Evolutionary conservation across 2,113 vertebrate species (phyloP).

Genomic region (Syngnathus typhle): DNA sequence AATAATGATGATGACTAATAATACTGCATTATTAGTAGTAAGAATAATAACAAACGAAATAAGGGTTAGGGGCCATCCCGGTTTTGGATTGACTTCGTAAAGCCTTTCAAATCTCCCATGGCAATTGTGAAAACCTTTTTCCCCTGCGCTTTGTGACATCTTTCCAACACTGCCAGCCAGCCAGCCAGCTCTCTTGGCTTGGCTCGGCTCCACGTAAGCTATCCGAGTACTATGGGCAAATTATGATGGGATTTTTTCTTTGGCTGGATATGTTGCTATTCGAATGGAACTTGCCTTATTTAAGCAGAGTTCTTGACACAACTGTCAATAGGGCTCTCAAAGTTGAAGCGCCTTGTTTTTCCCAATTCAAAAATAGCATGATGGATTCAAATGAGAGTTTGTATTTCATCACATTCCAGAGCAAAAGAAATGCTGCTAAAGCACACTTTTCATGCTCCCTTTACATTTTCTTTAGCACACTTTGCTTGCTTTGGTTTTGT

Average conservation of each 20-base stretch:
- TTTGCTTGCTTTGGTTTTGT: not conserved
- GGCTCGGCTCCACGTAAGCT: not conserved
- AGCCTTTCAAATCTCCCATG: conserved; percentile 5
- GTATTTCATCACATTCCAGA: not conserved
- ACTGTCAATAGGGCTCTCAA: conserved; percentile 3
- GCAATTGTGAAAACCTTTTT: not conserved
- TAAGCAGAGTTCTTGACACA: not conserved
- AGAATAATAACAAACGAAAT: too few species aligned
- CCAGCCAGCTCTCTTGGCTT: not conserved
- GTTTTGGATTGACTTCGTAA: not conserved
- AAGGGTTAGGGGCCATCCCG: not conserved
- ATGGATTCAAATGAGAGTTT: not conserved
- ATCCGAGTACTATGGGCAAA: not conserved
- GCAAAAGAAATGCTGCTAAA: not conserved
- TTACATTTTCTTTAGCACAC: not conserved
- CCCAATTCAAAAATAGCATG: not conserved
- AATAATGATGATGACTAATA: too few species aligned
- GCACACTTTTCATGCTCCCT: not conserved
- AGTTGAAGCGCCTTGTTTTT: not conserved
- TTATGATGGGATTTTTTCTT: conserved; percentile 8
- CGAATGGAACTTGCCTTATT: not conserved
- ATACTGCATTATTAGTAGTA: too few species aligned
- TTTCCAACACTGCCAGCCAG: not conserved
- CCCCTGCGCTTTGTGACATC: not conserved
- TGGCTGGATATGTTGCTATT: not conserved